Conservation (phyloP, 2,888 invertebrate genomes). For the Eristalis pertinax region DNA sequence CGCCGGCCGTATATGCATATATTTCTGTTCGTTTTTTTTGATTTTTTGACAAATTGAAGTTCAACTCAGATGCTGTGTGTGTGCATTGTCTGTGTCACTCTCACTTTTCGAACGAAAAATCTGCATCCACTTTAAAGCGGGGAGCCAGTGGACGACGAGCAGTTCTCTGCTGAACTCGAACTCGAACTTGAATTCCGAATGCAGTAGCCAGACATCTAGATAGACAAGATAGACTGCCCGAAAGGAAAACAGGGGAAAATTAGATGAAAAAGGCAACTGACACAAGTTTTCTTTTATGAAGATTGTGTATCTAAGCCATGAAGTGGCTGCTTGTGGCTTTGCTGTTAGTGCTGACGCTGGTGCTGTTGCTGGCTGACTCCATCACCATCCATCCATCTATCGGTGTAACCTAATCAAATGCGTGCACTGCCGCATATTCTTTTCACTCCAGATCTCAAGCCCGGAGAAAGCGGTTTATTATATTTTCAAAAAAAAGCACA, state of each 20-base stretch:
- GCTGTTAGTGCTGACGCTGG: constrained; percentile 9
- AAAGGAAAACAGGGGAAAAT: constrained; percentile 60
- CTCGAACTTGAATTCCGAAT: constrained; percentile 14
- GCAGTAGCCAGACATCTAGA: constrained; percentile 7
- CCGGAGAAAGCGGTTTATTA: constrained; percentile 70
- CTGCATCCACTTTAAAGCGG: constrained; percentile 4
- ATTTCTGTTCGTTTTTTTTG: background rate
- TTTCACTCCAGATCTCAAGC: constrained; percentile 69
- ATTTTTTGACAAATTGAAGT: constrained; percentile 41
- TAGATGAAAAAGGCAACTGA: constrained; percentile 16
- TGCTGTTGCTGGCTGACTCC: background rate
- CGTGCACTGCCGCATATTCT: constrained; percentile 65
- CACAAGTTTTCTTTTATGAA: constrained; percentile 53
- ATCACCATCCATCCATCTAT: constrained; percentile 30
- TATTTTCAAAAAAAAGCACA: constrained; percentile 19
- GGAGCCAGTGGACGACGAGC: background rate
- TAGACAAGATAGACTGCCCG: constrained; percentile 28
- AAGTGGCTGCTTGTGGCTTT: constrained; percentile 6
- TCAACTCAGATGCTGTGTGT: background rate
- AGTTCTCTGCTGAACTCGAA: background rate
- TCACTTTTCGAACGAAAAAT: constrained; percentile 38
- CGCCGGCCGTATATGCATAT: background rate
- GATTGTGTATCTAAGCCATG: constrained; percentile 22
- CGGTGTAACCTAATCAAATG: constrained; percentile 58
- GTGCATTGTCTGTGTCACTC: constrained; percentile 33